Conservation (phyloP, 2,113 vertebrate species). For the Megaptera novaeangliae region DNA sequence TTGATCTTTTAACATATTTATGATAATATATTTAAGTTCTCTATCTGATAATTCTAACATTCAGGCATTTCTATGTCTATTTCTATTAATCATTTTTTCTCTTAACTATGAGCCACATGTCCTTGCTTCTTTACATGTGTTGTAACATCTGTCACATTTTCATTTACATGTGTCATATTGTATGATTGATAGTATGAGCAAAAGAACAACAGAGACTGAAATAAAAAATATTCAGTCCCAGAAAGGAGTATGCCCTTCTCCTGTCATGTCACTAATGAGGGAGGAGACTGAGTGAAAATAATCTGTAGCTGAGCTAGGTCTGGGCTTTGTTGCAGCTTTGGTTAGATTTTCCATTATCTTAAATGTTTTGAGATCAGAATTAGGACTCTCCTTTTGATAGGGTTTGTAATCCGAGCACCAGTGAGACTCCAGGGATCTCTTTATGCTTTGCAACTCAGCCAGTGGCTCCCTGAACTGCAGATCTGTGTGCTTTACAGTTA, state of each 20-base stretch:
- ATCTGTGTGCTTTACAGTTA: background rate
- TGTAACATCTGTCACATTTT: too few relatives aligned
- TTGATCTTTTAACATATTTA: background rate
- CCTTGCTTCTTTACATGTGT: background rate
- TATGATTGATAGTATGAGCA: background rate
- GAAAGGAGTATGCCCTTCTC: background rate
- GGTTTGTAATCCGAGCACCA: background rate
- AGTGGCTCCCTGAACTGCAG: background rate
- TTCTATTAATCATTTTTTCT: background rate
- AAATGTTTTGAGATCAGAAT: background rate
- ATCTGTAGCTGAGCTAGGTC: background rate
- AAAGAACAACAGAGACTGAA: background rate
- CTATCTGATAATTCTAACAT: background rate
- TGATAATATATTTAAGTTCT: background rate
- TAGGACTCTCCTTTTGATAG: background rate
- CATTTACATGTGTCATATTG: background rate
- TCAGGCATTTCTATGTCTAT: background rate
- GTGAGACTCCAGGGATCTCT: background rate
- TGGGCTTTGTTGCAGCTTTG: too few relatives aligned
- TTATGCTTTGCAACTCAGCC: background rate
- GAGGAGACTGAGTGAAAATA: background rate
- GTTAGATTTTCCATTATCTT: background rate
- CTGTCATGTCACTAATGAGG: background rate
- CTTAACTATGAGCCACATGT: background rate
- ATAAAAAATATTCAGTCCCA: background rate